phyloP scores from a whole-genome alignment of 2,113 vertebrate species.

The Uria lomvia region DNA sequence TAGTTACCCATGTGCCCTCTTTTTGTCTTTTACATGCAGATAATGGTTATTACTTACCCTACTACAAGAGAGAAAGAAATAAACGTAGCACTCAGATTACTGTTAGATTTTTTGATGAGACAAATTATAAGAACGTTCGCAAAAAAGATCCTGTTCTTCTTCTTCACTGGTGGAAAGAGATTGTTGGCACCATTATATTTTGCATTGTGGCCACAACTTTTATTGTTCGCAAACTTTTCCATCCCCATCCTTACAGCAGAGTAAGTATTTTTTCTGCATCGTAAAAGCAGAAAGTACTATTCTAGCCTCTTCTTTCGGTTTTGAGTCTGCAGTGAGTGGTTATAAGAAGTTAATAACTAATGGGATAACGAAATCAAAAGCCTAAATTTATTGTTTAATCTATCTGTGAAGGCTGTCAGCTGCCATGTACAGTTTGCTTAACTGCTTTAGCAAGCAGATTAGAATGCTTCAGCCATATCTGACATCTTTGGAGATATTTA shows the following conservation, averaged over 20 bases:
- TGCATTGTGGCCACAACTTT: constrained; percentile 93
- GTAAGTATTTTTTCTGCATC: constrained; percentile 62
- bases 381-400: neutral
- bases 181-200: constrained; percentile 91
- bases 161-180: constrained; percentile 99
- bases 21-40: constrained; percentile 69
- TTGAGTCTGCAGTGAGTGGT: neutral
- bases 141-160: constrained; percentile 93
- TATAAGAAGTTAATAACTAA: neutral
- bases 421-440: neutral
- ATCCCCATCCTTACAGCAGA: constrained; percentile 80
- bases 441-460: neutral
- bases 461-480: neutral
- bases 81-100: constrained; percentile 86
- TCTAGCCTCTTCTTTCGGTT: neutral
- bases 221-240: constrained; percentile 93
- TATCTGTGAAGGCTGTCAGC: neutral
- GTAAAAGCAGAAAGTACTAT: neutral
- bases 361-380: neutral
- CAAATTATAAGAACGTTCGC: constrained; percentile 66
- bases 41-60: constrained; percentile 94
- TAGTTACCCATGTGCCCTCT: neutral
- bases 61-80: constrained; percentile 84
- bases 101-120: constrained; percentile 74
- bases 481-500: neutral